Evolutionary conservation across 1,140 invertebrate genomes (phyloP).

Genomic region (Mercenaria mercenaria): DNA sequence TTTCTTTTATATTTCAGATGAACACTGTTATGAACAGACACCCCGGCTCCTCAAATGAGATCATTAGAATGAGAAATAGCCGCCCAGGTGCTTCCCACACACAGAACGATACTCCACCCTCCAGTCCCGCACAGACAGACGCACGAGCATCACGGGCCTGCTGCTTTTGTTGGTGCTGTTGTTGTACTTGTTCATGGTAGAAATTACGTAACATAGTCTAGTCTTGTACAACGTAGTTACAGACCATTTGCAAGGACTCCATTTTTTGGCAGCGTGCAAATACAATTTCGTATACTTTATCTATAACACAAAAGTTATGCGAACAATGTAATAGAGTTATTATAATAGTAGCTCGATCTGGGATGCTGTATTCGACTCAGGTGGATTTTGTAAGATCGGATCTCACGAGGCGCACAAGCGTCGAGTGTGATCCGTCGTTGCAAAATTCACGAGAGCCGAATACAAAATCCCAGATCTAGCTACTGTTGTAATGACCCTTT

Average conservation of each 20-base stretch:
- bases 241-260: background rate
- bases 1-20: slow-evolving; percentile 81
- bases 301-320: too few species aligned
- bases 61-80: slow-evolving; percentile 81
- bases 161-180: slow-evolving; percentile 83
- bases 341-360: too few species aligned
- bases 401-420: too few species aligned
- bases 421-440: too few species aligned
- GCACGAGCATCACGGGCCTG: slow-evolving; percentile 75
- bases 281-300: too few species aligned
- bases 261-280: too few species aligned
- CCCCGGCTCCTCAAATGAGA: slow-evolving; percentile 77
- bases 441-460: too few species aligned
- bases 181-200: slow-evolving; percentile 80
- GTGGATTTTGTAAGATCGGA: too few species aligned
- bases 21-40: slow-evolving; percentile 81
- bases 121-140: slow-evolving; percentile 74
- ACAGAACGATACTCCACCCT: slow-evolving; percentile 75
- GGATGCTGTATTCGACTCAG: too few species aligned
- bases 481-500: too few species aligned
- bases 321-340: too few species aligned
- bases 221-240: slow-evolving; percentile 3
- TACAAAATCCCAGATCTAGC: too few species aligned
- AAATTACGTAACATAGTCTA: slow-evolving; percentile 56
- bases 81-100: slow-evolving; percentile 69